phyloP scores from a whole-genome alignment of 2,113 vertebrate species.

The Hemicordylus capensis region DNA sequence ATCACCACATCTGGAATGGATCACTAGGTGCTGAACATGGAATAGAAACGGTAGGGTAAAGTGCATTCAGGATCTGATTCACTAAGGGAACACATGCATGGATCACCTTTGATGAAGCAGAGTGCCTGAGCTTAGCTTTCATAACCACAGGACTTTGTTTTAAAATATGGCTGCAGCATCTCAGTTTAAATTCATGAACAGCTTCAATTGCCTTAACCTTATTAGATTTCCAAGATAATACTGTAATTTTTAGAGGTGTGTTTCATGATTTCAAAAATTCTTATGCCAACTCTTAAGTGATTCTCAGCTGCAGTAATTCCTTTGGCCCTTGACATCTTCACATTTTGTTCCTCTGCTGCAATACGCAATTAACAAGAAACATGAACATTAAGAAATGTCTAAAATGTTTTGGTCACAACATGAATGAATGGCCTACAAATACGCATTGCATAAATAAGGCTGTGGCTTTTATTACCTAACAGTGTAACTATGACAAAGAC shows the following conservation, averaged over 20 bases:
- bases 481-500: background rate
- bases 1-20: background rate
- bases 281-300: background rate
- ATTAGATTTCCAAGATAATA: background rate
- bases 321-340: constrained; percentile 21
- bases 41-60: background rate
- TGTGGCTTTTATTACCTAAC: background rate
- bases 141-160: background rate
- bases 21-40: background rate
- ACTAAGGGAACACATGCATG: background rate
- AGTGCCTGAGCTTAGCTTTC: background rate
- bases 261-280: background rate
- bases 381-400: background rate
- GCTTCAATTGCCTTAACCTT: background rate
- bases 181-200: background rate
- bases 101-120: background rate
- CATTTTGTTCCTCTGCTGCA: background rate
- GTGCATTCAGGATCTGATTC: background rate
- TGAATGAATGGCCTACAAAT: constrained; percentile 11
- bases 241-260: background rate
- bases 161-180: background rate
- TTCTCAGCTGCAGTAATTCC: background rate
- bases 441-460: background rate
- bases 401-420: constrained; percentile 4
- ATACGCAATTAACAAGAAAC: background rate